phyloP scores from a whole-genome alignment of 1,140 invertebrate species.

The Psix sp. region DNA sequence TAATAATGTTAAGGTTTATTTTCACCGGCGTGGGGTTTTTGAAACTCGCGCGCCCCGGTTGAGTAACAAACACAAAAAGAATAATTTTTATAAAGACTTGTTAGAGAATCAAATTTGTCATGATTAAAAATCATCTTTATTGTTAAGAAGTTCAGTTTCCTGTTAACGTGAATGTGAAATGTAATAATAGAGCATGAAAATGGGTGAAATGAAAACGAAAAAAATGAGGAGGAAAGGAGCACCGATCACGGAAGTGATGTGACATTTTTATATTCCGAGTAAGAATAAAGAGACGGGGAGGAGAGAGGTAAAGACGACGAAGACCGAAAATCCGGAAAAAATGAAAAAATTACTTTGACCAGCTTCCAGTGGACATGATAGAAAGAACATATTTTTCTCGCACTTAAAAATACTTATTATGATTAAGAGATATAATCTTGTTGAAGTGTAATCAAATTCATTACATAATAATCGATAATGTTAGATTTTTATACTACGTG shows the following conservation, averaged over 20 bases:
- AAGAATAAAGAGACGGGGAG: not conserved
- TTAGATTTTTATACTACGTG: slow-evolving; percentile 58
- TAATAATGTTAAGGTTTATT: slow-evolving; percentile 58
- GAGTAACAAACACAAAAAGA: slow-evolving; percentile 44
- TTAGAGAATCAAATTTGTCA: slow-evolving; percentile 55
- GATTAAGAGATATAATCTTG: slow-evolving; percentile 57
- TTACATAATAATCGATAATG: slow-evolving; percentile 52
- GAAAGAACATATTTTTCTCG: slow-evolving; percentile 57
- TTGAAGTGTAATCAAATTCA: slow-evolving; percentile 56
- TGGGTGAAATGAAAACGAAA: slow-evolving; percentile 3
- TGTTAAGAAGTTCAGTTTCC: slow-evolving; percentile 54
- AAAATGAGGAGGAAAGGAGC: not conserved
- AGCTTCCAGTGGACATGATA: slow-evolving; percentile 55
- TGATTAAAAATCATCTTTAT: slow-evolving; percentile 52
- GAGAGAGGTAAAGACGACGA: not conserved
- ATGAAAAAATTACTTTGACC: slow-evolving; percentile 46
- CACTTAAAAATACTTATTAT: slow-evolving; percentile 53
- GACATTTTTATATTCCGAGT: slow-evolving; percentile 36
- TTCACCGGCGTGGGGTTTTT: slow-evolving; percentile 34
- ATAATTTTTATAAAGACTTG: slow-evolving; percentile 54
- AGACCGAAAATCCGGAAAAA: slow-evolving; percentile 5
- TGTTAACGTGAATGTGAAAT: slow-evolving; percentile 40
- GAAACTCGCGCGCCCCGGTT: slow-evolving; percentile 15
- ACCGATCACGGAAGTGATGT: slow-evolving; percentile 1
- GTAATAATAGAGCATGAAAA: slow-evolving; percentile 12